Evolutionary conservation across 1,140 invertebrate genomes (phyloP).

Genomic region (Bombyx mandarina): DNA sequence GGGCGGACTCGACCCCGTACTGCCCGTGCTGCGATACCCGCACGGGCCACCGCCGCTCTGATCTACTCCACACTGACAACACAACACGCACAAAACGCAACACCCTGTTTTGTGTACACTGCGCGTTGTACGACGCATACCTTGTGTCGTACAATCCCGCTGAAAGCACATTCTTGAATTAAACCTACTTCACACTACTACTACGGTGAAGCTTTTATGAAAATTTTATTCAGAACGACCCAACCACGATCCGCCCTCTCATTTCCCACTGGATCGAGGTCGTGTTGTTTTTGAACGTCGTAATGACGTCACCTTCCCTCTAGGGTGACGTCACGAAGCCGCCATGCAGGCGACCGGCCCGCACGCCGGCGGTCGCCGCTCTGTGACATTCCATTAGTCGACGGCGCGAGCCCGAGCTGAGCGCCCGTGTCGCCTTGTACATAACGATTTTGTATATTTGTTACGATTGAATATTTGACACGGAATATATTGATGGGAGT

Average conservation of each 20-base stretch:
- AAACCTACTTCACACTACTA: too few relatives aligned
- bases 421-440: conserved; percentile 22
- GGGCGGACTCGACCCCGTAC: conserved; percentile 84
- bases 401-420: background rate
- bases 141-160: too few relatives aligned
- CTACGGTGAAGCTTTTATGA: too few relatives aligned
- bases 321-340: conserved; percentile 5
- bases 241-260: too few relatives aligned
- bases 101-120: too few relatives aligned
- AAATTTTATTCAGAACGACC: too few relatives aligned
- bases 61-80: conserved; percentile 8
- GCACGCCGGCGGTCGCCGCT: background rate
- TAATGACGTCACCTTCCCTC: conserved; percentile 8
- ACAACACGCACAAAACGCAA: too few relatives aligned
- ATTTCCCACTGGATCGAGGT: too few relatives aligned
- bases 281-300: too few relatives aligned
- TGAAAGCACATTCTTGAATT: too few relatives aligned
- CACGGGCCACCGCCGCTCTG: conserved; percentile 92
- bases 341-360: conserved; percentile 4
- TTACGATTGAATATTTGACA: conserved; percentile 18
- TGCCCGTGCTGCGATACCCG: conserved; percentile 89
- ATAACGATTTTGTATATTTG: conserved; percentile 62
- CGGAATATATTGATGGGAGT: too few relatives aligned
- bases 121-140: too few relatives aligned
- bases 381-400: background rate